Evolutionary conservation across 1,140 invertebrate species (phyloP).

Genomic region (Probaryconus sp.): DNA sequence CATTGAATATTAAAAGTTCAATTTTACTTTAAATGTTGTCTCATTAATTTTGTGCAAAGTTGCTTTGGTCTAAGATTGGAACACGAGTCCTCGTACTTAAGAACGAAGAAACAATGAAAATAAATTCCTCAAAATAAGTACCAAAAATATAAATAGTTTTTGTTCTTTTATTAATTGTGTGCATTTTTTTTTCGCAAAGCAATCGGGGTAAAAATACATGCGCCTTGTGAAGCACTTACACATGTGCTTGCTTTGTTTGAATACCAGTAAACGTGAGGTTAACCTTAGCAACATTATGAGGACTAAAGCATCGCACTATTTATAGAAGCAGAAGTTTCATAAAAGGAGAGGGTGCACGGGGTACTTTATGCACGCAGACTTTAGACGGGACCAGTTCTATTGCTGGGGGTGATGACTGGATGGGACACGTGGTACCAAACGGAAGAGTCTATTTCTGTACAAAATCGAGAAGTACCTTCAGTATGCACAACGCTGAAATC

Average conservation of each 20-base stretch:
- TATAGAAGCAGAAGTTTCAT: slow-evolving; percentile 52
- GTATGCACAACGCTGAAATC: slow-evolving; percentile 37
- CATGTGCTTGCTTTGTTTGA: slow-evolving; percentile 39
- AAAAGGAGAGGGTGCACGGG: slow-evolving; percentile 52
- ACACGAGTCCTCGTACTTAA: no score
- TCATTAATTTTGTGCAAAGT: no score
- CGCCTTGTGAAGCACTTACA: slow-evolving; percentile 15
- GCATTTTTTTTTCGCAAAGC: slow-evolving; percentile 12
- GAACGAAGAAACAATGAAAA: no score
- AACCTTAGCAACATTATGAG: slow-evolving; percentile 44
- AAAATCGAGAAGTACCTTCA: slow-evolving; percentile 31
- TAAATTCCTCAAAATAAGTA: no score
- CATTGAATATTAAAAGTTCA: no score
- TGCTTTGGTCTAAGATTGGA: no score
- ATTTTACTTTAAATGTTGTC: no score
- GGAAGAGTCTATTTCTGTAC: slow-evolving; percentile 50
- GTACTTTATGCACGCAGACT: slow-evolving; percentile 44
- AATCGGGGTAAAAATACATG: slow-evolving; percentile 15
- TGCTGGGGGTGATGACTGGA: slow-evolving; percentile 53
- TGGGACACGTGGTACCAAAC: slow-evolving; percentile 46
- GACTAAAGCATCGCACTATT: slow-evolving; percentile 42
- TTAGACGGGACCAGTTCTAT: slow-evolving; percentile 19
- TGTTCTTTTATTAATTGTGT: no score
- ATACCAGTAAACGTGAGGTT: slow-evolving; percentile 37
- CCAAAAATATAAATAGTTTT: no score